A percentile compares a stretch with the other conserved stretches of the same genome.
Evolutionary conservation across 1,140 invertebrate species (phyloP).

Genomic region (Agrypnia vestita): DNA sequence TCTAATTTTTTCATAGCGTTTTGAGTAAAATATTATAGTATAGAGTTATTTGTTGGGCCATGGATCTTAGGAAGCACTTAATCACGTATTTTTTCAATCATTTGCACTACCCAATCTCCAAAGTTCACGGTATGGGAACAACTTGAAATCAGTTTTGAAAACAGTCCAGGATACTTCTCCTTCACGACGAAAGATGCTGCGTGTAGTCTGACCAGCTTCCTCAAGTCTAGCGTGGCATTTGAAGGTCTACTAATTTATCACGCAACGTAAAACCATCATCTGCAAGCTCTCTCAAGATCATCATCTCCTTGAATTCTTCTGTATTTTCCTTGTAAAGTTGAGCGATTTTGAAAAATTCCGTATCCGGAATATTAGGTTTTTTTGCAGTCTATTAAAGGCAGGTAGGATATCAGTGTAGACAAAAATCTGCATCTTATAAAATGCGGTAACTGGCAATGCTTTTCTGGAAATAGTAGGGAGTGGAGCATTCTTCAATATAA

Average conservation of each 20-base stretch:
- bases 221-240: constrained; percentile 69
- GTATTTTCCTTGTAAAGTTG: constrained; percentile 17
- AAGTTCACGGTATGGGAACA: constrained; percentile 5
- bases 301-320: constrained; percentile 64
- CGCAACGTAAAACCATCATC: constrained; percentile 71
- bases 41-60: no score
- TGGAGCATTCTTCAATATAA: constrained; percentile 23
- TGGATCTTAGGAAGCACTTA: no score
- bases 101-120: not conserved
- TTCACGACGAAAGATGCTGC: constrained; percentile 63
- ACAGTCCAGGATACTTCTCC: constrained; percentile 14
- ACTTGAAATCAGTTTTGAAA: constrained; percentile 6
- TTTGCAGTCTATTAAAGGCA: not conserved
- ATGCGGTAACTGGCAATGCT: not conserved
- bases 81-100: no score
- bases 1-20: no score
- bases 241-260: constrained; percentile 70
- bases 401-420: constrained; percentile 1
- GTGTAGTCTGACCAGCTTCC: constrained; percentile 74
- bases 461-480: not conserved
- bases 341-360: not conserved
- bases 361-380: not conserved
- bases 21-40: no score
- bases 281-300: constrained; percentile 73
- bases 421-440: constrained; percentile 9